Evolutionary conservation across 2,113 vertebrate genomes (phyloP).

Genomic region (Platysteira castanea): DNA sequence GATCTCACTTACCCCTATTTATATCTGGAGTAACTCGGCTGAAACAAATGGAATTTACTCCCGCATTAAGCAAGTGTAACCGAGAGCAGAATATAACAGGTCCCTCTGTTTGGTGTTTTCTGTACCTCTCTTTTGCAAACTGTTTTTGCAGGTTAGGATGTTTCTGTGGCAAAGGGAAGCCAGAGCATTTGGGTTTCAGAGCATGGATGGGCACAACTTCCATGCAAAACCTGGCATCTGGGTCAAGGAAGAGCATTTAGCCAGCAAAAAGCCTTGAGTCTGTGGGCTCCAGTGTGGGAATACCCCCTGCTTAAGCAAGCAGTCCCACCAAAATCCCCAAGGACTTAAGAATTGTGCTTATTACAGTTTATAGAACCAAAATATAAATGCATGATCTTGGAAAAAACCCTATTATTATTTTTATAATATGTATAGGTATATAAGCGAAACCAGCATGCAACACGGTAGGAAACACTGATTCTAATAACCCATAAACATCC

Average conservation of each 20-base stretch:
- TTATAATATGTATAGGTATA: neutral
- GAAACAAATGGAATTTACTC: conserved; percentile 56
- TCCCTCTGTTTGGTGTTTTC: conserved; percentile 28
- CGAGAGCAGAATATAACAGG: neutral
- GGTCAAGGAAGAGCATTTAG: neutral
- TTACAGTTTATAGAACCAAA: neutral
- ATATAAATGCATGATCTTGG: neutral
- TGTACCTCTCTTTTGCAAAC: conserved; percentile 12
- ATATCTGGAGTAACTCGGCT: neutral
- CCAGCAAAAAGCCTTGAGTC: neutral
- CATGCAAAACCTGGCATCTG: neutral
- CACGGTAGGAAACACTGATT: neutral
- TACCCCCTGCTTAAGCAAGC: neutral
- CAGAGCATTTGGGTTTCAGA: neutral
- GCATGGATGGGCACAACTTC: neutral
- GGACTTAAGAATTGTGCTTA: neutral
- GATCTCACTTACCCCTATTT: conserved; percentile 34
- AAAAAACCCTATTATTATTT: neutral
- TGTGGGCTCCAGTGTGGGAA: accelerated
- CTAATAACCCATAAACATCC: neutral
- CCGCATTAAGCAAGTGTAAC: conserved; percentile 5
- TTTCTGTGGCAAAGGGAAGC: neutral
- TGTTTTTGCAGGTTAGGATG: neutral
- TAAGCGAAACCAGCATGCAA: neutral
- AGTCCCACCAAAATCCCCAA: neutral